Percentiles rank a stretch among this genome's conserved stretches.
Evolutionary conservation across 2,113 vertebrate genomes (phyloP).

Genomic region (Agapornis roseicollis): DNA sequence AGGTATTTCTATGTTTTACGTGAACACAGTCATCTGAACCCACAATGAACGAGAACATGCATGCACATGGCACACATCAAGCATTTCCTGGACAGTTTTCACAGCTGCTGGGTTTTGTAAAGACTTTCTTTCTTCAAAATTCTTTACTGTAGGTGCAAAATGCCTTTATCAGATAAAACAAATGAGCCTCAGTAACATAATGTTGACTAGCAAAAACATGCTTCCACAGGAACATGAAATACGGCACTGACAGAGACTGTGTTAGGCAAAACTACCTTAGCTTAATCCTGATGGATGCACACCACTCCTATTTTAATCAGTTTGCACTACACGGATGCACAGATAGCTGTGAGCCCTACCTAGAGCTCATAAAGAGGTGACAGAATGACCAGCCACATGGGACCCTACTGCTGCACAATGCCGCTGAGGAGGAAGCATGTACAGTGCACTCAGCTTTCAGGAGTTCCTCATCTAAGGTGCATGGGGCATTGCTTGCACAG

Average conservation of each 20-base stretch:
- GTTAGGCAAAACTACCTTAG: neutral
- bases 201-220: neutral
- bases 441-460: neutral
- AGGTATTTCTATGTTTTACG: neutral
- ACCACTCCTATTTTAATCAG: neutral
- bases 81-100: neutral
- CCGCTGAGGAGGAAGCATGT: accelerated
- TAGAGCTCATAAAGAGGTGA: neutral
- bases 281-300: neutral
- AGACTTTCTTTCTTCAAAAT: neutral
- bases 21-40: neutral
- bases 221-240: neutral
- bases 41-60: neutral
- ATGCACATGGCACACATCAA: neutral
- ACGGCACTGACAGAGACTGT: neutral
- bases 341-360: neutral
- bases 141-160: neutral
- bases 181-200: neutral
- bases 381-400: accelerated
- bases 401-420: neutral
- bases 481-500: neutral
- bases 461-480: neutral
- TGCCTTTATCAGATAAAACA: neutral
- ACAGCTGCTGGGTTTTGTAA: neutral
- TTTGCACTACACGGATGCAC: neutral